phyloP scores from a whole-genome alignment of 2,888 invertebrate species.

The Aspidiotus destructor region DNA sequence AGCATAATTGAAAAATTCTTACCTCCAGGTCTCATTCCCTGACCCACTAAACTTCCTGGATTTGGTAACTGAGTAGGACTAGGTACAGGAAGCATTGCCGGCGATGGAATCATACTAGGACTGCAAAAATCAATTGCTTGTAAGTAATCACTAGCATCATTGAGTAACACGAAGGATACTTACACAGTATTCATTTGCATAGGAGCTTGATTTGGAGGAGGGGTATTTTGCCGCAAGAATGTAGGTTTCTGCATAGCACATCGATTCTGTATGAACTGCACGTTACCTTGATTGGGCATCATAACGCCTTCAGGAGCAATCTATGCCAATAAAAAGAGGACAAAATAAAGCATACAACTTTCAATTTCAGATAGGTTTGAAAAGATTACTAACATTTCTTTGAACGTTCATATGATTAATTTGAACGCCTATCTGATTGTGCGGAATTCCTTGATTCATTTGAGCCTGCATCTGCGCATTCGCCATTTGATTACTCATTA shows the following conservation, averaged over 20 bases:
- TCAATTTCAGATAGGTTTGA: not conserved
- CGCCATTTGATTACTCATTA: constrained; percentile 36
- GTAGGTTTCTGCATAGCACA: constrained; percentile 56
- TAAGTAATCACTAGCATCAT: not conserved
- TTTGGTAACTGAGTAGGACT: constrained; percentile 46
- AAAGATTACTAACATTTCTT: constrained; percentile 12
- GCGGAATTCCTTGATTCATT: constrained; percentile 45
- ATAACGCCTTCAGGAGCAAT: constrained; percentile 40
- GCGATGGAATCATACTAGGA: constrained; percentile 59
- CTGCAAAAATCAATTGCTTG: constrained; percentile 37
- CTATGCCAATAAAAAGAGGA: not conserved
- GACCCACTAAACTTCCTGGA: constrained; percentile 5
- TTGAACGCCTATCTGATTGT: constrained; percentile 38
- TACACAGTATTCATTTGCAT: constrained; percentile 31
- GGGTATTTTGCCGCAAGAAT: constrained; percentile 62
- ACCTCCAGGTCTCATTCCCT: constrained; percentile 20
- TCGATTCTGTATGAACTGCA: constrained; percentile 37
- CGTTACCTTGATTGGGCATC: constrained; percentile 46
- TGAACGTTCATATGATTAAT: constrained; percentile 34
- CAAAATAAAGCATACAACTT: not conserved
- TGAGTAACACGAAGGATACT: constrained; percentile 6
- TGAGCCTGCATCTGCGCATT: constrained; percentile 41
- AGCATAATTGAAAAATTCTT: constrained; percentile 4
- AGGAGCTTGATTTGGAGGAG: constrained; percentile 65
- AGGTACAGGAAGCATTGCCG: constrained; percentile 57